Evolutionary conservation across 2,113 vertebrate genomes (phyloP).

Genomic region (Tautogolabrus adspersus): DNA sequence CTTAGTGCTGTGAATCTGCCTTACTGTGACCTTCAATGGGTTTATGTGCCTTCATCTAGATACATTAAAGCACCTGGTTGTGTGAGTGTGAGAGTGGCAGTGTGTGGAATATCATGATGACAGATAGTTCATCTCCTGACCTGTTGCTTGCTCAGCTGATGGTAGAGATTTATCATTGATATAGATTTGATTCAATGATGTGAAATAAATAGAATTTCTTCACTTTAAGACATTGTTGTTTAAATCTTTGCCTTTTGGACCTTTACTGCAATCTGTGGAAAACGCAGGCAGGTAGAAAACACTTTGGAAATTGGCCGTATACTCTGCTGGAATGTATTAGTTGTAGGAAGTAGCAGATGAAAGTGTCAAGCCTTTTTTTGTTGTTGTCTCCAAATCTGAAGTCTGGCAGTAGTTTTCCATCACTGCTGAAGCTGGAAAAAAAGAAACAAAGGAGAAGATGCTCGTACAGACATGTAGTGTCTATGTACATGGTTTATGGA

Average conservation of each 20-base stretch:
- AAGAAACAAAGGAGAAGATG: neutral
- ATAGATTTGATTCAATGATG: conserved; percentile 74
- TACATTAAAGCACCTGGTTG: conserved; percentile 73
- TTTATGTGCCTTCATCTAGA: conserved; percentile 87
- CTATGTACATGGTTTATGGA: neutral
- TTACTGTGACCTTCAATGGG: conserved; percentile 85
- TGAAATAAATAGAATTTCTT: conserved; percentile 82
- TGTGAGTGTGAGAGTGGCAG: conserved; percentile 5
- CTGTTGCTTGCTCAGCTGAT: conserved; percentile 74
- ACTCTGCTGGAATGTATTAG: neutral
- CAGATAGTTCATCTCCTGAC: conserved; percentile 57
- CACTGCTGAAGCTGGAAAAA: conserved; percentile 11
- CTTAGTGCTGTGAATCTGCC: conserved; percentile 85
- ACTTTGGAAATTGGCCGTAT: neutral
- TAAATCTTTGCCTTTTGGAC: conserved; percentile 22
- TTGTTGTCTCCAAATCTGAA: neutral
- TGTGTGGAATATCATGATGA: conserved; percentile 70
- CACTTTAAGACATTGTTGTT: conserved; percentile 47
- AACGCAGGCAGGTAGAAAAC: neutral
- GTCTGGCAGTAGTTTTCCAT: neutral
- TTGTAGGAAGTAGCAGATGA: neutral
- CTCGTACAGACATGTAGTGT: neutral
- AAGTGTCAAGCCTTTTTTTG: neutral
- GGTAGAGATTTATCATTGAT: conserved; percentile 69
- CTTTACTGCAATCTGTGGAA: neutral